A percentile compares a stretch with the other conserved stretches of the same genome.
Conservation (phyloP, 2,113 vertebrate species). For the Picathartes gymnocephalus region DNA sequence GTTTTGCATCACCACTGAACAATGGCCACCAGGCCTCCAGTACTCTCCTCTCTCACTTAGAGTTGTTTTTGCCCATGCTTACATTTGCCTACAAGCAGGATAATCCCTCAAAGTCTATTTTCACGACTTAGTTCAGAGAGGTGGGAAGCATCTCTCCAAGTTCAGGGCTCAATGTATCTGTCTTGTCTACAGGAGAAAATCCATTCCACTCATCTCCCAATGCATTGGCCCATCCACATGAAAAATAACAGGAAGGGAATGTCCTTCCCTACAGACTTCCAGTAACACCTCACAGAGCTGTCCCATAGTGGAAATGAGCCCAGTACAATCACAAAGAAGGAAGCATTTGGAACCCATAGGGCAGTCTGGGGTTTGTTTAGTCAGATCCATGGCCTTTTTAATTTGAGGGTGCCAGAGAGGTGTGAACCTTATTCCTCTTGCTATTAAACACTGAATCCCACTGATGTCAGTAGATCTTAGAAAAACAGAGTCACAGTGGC, state of each 20-base stretch:
- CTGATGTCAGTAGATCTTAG: background rate
- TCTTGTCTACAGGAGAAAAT: background rate
- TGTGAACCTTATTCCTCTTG: background rate
- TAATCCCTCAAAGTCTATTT: background rate
- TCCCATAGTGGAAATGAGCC: background rate
- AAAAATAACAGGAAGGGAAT: background rate
- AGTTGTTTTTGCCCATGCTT: background rate
- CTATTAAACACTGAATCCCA: background rate
- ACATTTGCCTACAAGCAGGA: background rate
- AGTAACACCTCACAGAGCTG: background rate
- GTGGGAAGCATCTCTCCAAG: background rate
- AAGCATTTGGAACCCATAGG: background rate
- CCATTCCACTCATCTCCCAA: background rate
- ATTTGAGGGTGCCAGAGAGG: background rate
- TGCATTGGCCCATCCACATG: background rate
- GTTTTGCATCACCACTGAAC: background rate
- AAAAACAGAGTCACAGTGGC: background rate
- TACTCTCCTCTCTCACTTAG: background rate
- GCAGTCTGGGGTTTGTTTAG: background rate
- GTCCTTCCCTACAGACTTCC: background rate
- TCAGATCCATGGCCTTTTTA: background rate
- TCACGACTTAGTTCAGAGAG: background rate
- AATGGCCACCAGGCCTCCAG: background rate
- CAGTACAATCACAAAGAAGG: background rate
- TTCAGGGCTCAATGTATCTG: background rate